Evolutionary conservation across 2,113 vertebrate species (phyloP).

Genomic region (Ardeotis arabs): DNA sequence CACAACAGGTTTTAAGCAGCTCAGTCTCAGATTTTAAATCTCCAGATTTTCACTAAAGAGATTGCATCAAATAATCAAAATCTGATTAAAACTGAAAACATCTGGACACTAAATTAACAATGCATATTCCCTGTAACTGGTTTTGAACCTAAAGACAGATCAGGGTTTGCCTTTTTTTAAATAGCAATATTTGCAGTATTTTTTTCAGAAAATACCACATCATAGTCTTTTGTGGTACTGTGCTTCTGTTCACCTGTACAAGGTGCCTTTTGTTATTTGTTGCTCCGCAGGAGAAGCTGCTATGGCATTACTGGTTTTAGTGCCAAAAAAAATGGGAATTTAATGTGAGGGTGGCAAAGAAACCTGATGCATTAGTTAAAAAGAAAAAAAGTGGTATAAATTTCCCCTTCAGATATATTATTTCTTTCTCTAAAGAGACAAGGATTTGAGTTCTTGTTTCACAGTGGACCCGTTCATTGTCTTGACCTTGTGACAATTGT

Average conservation of each 20-base stretch:
- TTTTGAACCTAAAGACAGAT: neutral
- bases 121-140: neutral
- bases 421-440: conserved; percentile 1
- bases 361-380: neutral
- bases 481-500: conserved; percentile 40
- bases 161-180: neutral
- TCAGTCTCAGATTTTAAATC: conserved; percentile 32
- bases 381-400: neutral
- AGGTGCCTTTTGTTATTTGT: neutral
- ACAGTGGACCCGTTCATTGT: neutral
- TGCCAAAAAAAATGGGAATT: neutral
- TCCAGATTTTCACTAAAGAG: conserved; percentile 10
- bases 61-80: conserved; percentile 3
- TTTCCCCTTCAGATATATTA: neutral
- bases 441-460: neutral
- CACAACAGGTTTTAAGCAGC: neutral
- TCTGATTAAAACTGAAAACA: conserved; percentile 38
- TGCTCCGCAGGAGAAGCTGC: neutral
- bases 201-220: neutral
- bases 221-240: neutral
- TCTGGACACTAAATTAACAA: neutral
- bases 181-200: neutral
- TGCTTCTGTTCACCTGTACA: neutral
- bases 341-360: neutral
- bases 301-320: neutral